Conservation (phyloP, 2,888 invertebrate species). For the Euproctis similis region DNA sequence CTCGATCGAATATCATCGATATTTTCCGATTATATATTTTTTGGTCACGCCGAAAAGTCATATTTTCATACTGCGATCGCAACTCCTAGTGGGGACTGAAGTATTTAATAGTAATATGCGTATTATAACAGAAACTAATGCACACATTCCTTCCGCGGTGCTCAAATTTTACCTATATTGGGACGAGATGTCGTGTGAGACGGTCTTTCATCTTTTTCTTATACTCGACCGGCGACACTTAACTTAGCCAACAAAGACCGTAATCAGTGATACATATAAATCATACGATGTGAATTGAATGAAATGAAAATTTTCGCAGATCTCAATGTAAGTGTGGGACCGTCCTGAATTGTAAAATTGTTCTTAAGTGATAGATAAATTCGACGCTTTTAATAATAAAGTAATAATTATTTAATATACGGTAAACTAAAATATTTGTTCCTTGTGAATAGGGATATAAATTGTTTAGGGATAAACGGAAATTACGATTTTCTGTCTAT, state of each 20-base stretch:
- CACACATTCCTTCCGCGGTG: slow-evolving; percentile 83
- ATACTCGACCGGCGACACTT: not conserved
- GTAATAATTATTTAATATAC: slow-evolving; percentile 26
- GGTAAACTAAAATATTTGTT: no score
- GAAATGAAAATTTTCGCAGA: slow-evolving; percentile 47
- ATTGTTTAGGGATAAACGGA: no score
- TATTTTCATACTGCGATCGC: no score
- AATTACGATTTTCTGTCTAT: slow-evolving; percentile 56
- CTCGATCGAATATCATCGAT: slow-evolving; percentile 2
- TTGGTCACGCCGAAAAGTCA: no score
- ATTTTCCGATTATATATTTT: no score
- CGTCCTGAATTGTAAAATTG: slow-evolving; percentile 67
- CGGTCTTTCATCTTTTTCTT: slow-evolving; percentile 1
- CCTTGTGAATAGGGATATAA: no score
- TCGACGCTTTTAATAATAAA: slow-evolving; percentile 40
- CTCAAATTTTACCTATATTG: slow-evolving; percentile 68
- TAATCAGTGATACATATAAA: slow-evolving; percentile 57
- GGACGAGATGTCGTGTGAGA: slow-evolving; percentile 27
- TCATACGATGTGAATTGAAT: slow-evolving; percentile 55
- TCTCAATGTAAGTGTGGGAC: slow-evolving; percentile 71
- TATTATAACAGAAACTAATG: slow-evolving; percentile 51
- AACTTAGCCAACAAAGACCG: slow-evolving; percentile 22
- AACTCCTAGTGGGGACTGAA: slow-evolving; percentile 11
- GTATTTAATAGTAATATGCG: slow-evolving; percentile 28
- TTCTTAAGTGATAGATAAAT: slow-evolving; percentile 59